Evolutionary conservation across 2,113 vertebrate genomes (phyloP).

Genomic region (Mirounga angustirostris): DNA sequence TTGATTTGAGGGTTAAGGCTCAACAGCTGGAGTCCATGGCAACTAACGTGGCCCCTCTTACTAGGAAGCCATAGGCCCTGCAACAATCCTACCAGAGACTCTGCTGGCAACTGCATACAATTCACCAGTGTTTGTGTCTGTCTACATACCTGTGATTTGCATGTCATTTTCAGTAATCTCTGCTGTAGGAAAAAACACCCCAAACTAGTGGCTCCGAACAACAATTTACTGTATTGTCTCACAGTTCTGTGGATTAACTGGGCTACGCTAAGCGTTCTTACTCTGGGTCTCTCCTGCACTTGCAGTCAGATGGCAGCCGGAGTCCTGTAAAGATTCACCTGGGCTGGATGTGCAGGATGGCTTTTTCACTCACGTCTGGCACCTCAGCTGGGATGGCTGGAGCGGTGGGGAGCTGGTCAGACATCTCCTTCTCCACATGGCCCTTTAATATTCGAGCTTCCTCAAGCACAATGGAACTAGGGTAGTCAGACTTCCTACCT

Average conservation of each 20-base stretch:
- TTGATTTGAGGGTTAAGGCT: neutral
- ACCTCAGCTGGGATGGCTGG: neutral
- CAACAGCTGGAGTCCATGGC: neutral
- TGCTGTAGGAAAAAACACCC: neutral
- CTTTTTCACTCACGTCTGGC: neutral
- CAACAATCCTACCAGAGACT: conserved; percentile 50
- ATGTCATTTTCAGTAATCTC: neutral
- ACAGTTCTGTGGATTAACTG: neutral
- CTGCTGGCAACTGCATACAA: neutral
- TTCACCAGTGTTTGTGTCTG: neutral
- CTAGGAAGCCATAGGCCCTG: neutral
- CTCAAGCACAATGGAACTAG: neutral
- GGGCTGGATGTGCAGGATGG: neutral
- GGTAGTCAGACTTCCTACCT: neutral
- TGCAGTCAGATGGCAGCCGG: neutral
- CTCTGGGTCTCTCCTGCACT: neutral
- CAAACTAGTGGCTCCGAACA: neutral
- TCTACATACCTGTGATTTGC: neutral
- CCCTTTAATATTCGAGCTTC: neutral
- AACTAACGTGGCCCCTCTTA: conserved; percentile 41
- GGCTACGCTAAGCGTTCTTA: neutral
- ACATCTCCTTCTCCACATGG: neutral
- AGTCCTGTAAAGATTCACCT: neutral
- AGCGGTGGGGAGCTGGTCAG: neutral
- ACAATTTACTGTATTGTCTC: neutral